Percentiles rank a stretch among this genome's conserved stretches.
phyloP scores from a whole-genome alignment of 2,797 vertebrate genomes.

The Pogoniulus pusillus region DNA sequence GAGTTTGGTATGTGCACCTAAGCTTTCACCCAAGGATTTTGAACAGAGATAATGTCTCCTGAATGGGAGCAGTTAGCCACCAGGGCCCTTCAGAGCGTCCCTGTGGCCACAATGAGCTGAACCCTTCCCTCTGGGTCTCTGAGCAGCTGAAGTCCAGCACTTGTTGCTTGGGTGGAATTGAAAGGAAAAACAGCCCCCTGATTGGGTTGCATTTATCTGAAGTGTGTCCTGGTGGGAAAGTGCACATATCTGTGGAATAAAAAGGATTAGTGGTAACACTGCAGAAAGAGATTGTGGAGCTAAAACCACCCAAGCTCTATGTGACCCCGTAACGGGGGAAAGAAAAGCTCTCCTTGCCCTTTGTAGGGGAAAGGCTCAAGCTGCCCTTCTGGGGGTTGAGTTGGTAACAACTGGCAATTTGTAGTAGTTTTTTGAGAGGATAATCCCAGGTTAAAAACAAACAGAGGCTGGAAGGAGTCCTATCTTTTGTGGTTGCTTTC shows the following conservation, averaged over 20 bases:
- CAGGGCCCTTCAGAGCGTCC: background rate
- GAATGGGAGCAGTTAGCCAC: background rate
- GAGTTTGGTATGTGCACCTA: background rate
- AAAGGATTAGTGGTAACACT: background rate
- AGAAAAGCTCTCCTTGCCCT: background rate
- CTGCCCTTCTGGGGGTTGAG: background rate
- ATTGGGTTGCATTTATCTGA: conserved; percentile 24
- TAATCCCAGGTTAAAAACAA: background rate
- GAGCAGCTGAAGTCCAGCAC: background rate
- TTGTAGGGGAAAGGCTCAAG: fast-evolving
- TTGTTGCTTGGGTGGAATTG: background rate
- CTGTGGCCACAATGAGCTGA: background rate
- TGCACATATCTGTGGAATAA: background rate
- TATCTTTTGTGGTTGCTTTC: background rate
- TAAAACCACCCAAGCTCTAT: background rate
- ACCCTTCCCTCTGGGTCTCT: background rate
- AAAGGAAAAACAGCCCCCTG: background rate
- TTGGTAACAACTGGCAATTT: background rate
- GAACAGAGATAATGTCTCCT: background rate
- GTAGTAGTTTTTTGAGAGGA: background rate
- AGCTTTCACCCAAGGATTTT: background rate
- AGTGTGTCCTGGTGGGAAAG: background rate
- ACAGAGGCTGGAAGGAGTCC: background rate
- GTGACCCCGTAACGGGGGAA: background rate
- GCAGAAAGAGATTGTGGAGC: background rate